Evolutionary conservation across 2,888 invertebrate genomes (phyloP).

Genomic region (Dorcus parallelipipedus): DNA sequence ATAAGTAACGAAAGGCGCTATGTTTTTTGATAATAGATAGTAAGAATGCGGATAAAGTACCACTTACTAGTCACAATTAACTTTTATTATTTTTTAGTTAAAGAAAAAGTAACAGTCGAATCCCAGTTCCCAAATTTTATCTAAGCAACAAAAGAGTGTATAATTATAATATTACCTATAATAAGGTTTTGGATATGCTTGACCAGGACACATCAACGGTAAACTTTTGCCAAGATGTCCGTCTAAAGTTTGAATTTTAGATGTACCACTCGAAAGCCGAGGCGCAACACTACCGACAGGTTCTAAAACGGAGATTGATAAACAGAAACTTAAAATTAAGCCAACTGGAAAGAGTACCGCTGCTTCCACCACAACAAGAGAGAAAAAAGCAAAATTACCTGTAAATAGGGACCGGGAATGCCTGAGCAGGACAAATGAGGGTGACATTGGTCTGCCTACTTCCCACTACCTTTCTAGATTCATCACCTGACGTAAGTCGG

Average conservation of each 20-base stretch:
- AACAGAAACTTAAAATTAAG: neutral
- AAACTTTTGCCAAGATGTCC: constrained; percentile 43
- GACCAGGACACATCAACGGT: constrained; percentile 69
- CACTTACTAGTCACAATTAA: too few relatives aligned
- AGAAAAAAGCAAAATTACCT: constrained; percentile 19
- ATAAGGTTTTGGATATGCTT: constrained; percentile 70
- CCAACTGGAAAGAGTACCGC: neutral
- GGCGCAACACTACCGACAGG: constrained; percentile 56
- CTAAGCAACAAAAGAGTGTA: neutral
- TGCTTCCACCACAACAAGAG: constrained; percentile 6
- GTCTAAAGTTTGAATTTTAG: constrained; percentile 34
- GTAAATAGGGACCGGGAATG: constrained; percentile 54
- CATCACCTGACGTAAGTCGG: constrained; percentile 43
- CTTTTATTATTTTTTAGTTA: too few relatives aligned
- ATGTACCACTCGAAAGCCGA: constrained; percentile 42
- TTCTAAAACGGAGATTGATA: constrained; percentile 39
- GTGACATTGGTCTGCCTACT: constrained; percentile 49
- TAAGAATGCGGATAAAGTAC: too few relatives aligned
- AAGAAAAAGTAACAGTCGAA: neutral
- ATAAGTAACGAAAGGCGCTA: too few relatives aligned
- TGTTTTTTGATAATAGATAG: too few relatives aligned
- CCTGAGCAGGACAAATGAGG: constrained; percentile 72
- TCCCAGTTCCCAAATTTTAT: neutral
- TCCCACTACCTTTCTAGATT: constrained; percentile 33
- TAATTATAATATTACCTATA: constrained; percentile 60